phyloP scores from a whole-genome alignment of 2,888 invertebrate species.

The Harmothoe impar region DNA sequence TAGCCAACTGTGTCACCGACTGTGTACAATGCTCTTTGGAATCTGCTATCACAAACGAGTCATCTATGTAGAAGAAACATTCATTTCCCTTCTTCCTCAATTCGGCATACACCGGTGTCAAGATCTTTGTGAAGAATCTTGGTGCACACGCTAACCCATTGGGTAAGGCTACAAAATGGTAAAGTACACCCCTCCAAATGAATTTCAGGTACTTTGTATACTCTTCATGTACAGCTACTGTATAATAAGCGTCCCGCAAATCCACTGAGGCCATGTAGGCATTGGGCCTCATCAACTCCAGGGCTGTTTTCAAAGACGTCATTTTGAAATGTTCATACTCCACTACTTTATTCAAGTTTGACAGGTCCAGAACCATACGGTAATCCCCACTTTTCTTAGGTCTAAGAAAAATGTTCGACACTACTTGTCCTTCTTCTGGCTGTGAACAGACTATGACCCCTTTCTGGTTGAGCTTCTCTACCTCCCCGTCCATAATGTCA shows the following conservation, averaged over 20 bases:
- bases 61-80: conserved; percentile 18
- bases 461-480: neutral
- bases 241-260: conserved; percentile 19
- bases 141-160: conserved; percentile 43
- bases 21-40: neutral
- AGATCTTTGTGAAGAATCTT: conserved; percentile 15
- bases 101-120: neutral
- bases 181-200: neutral
- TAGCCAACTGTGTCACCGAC: neutral
- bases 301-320: neutral
- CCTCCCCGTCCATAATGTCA: neutral
- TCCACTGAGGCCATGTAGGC: conserved; percentile 23
- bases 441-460: neutral
- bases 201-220: conserved; percentile 10
- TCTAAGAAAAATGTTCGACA: neutral
- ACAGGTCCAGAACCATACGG: neutral
- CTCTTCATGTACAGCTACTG: neutral
- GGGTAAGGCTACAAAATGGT: neutral
- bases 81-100: neutral
- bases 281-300: neutral
- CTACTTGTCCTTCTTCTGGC: neutral
- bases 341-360: neutral
- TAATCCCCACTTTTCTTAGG: neutral
- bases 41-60: conserved; percentile 14
- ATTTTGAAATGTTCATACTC: conserved; percentile 46